phyloP scores from a whole-genome alignment of 2,113 vertebrate species.

The Menura novaehollandiae region DNA sequence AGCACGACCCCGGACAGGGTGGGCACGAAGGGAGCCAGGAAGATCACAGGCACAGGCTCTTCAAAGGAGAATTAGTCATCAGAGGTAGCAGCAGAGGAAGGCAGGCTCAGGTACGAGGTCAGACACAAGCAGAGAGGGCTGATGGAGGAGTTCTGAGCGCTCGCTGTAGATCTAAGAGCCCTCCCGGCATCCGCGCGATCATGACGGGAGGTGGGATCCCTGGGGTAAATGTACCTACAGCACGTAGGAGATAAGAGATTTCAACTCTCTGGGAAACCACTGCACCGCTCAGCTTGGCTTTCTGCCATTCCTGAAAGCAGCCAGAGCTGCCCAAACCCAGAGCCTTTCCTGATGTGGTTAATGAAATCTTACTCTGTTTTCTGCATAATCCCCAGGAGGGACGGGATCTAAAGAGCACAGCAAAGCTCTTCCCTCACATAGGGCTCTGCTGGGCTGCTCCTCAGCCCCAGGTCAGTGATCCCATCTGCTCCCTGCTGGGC shows the following conservation, averaged over 20 bases:
- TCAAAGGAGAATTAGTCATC: constrained; percentile 44
- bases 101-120: constrained; percentile 56
- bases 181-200: accelerated
- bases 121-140: neutral
- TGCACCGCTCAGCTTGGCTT: neutral
- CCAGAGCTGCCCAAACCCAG: neutral
- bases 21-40: neutral
- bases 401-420: neutral
- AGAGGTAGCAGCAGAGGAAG: constrained; percentile 27
- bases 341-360: neutral
- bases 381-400: neutral
- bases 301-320: neutral
- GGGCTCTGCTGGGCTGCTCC: neutral
- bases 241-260: neutral
- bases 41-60: constrained; percentile 24
- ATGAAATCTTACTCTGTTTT: neutral
- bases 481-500: neutral
- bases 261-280: neutral
- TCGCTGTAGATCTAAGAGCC: neutral
- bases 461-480: neutral
- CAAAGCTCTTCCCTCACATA: neutral
- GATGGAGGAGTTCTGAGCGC: neutral
- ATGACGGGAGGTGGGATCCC: neutral
- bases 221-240: neutral
- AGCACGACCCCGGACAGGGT: neutral